phyloP scores from a whole-genome alignment of 2,113 vertebrate species.

The Cheirogaleus medius region DNA sequence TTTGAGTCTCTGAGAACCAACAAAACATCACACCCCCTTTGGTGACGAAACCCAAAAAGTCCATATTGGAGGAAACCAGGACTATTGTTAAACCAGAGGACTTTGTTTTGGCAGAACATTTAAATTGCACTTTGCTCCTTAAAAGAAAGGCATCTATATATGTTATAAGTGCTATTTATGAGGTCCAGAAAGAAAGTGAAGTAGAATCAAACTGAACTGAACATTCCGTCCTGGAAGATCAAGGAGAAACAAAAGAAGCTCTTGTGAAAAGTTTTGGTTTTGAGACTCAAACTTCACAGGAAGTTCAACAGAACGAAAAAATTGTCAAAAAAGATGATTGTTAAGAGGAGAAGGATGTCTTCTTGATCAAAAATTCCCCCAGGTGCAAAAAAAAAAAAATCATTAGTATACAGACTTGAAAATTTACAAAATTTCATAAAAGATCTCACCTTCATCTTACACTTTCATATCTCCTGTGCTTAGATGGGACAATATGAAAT shows the following conservation, averaged over 20 bases:
- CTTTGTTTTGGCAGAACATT: conserved; percentile 31
- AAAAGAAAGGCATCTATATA: neutral
- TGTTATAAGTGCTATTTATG: neutral
- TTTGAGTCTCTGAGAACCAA: neutral
- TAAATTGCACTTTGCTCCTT: neutral
- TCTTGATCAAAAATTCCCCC: neutral
- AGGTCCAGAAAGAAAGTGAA: neutral
- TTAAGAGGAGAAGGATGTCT: neutral
- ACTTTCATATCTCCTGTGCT: neutral
- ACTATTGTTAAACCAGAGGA: neutral
- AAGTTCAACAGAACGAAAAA: neutral
- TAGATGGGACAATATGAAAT: neutral
- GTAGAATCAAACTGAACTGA: neutral
- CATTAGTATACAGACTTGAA: neutral
- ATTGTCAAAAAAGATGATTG: neutral
- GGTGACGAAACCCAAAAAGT: conserved; percentile 3
- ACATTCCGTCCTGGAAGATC: neutral
- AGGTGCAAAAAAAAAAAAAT: neutral
- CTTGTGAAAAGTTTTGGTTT: conserved; percentile 5
- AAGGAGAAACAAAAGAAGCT: neutral
- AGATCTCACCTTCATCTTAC: neutral
- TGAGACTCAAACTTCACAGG: conserved; percentile 13
- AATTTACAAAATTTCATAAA: neutral
- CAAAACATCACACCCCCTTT: neutral
- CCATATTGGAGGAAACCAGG: neutral